phyloP scores from a whole-genome alignment of 2,888 invertebrate genomes.

The Eulithis testata region DNA sequence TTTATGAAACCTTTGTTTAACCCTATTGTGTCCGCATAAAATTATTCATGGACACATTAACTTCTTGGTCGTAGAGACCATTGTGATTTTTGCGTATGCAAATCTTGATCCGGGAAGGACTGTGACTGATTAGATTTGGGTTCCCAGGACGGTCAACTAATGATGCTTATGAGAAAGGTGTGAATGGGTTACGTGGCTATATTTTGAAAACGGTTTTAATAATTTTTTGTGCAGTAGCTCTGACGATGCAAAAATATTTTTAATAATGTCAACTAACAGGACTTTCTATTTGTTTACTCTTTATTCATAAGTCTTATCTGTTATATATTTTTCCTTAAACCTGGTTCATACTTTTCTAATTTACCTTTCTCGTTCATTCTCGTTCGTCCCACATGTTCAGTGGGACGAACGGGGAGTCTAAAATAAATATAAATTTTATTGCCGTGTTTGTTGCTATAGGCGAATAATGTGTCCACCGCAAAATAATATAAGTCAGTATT shows the following conservation, averaged over 20 bases:
- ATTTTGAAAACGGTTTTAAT: constrained; percentile 17
- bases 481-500: too few relatives aligned
- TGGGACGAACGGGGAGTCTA: too few relatives aligned
- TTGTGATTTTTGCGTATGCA: constrained; percentile 80
- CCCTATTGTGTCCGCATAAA: constrained; percentile 68
- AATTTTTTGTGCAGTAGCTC: constrained; percentile 13
- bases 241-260: not conserved
- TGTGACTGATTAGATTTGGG: constrained; percentile 76
- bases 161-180: constrained; percentile 56
- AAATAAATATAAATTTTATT: too few relatives aligned
- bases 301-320: too few relatives aligned
- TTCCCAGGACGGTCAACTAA: constrained; percentile 71
- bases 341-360: too few relatives aligned
- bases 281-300: too few relatives aligned
- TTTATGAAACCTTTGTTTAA: constrained; percentile 75
- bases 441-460: too few relatives aligned
- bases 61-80: constrained; percentile 72
- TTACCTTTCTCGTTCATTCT: too few relatives aligned
- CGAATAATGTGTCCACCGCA: too few relatives aligned
- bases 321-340: too few relatives aligned
- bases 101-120: constrained; percentile 66
- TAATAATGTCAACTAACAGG: not conserved
- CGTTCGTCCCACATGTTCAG: too few relatives aligned
- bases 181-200: constrained; percentile 48
- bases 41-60: constrained; percentile 78